Evolutionary conservation across 2,797 vertebrate genomes (phyloP).

Genomic region (Mormyrus proboscirostris): DNA sequence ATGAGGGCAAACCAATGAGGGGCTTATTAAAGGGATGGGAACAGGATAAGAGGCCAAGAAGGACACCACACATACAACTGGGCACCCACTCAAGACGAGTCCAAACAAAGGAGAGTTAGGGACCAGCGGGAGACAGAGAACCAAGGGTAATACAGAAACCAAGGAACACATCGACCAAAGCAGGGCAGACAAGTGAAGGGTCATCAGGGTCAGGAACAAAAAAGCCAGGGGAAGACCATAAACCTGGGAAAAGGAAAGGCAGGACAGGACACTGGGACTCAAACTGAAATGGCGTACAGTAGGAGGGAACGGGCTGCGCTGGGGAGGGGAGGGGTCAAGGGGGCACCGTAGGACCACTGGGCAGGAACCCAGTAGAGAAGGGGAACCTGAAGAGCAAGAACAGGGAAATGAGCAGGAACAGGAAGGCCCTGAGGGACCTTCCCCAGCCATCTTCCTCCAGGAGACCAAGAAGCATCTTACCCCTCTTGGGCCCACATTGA

Average conservation of each 20-base stretch:
- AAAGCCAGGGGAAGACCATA: neutral
- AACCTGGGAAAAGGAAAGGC: neutral
- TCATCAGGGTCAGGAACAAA: neutral
- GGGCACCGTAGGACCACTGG: neutral
- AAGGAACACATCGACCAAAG: neutral
- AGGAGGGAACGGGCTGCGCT: neutral
- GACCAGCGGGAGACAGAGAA: neutral
- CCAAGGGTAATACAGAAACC: neutral
- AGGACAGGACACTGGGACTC: no score
- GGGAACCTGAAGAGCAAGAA: neutral
- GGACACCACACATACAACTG: neutral
- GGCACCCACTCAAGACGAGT: neutral
- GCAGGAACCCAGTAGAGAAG: neutral
- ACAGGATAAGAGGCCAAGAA: neutral
- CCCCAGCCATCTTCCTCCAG: neutral
- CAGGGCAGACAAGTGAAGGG: neutral
- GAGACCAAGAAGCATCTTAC: neutral
- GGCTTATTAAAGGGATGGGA: neutral
- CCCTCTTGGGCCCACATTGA: neutral
- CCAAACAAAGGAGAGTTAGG: neutral
- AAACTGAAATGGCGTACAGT: no score
- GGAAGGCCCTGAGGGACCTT: neutral
- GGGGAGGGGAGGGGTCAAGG: no score
- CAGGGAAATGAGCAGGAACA: neutral
- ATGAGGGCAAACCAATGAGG: neutral